Percentiles rank a stretch among this genome's conserved stretches.
Evolutionary conservation across 2,113 vertebrate genomes (phyloP).

Genomic region (Calidris pugnax): DNA sequence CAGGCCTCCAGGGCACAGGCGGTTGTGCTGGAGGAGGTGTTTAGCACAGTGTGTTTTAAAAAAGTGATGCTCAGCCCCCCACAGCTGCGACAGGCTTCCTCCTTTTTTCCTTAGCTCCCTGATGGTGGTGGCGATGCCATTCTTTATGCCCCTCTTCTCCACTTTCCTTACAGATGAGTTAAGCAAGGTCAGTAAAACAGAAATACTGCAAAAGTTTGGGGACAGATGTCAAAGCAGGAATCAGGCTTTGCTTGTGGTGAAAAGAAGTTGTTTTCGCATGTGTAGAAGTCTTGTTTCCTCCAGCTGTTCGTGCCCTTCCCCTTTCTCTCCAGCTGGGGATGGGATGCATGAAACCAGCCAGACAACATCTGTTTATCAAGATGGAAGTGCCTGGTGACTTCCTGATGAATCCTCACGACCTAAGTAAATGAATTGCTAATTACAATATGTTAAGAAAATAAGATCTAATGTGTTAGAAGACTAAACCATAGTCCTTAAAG

Average conservation of each 20-base stretch:
- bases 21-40: fast-evolving
- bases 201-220: neutral
- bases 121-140: neutral
- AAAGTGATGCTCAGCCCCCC: neutral
- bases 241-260: neutral
- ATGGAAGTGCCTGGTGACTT: neutral
- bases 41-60: fast-evolving
- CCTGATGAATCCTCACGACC: neutral
- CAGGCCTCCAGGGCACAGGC: neutral
- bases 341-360: neutral
- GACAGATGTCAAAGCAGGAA: neutral
- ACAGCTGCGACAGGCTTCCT: fast-evolving
- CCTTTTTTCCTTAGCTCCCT: neutral
- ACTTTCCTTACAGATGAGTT: neutral
- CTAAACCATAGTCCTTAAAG: neutral
- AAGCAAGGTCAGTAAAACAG: neutral
- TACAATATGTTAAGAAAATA: neutral
- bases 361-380: neutral
- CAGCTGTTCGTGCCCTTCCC: neutral
- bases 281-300: neutral
- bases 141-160: neutral
- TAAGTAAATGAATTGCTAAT: neutral
- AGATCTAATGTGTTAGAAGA: neutral
- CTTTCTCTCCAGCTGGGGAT: neutral
- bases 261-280: fast-evolving